Evolutionary conservation across 2,797 vertebrate genomes (phyloP).

Genomic region (Hapalemur alaotrensis): DNA sequence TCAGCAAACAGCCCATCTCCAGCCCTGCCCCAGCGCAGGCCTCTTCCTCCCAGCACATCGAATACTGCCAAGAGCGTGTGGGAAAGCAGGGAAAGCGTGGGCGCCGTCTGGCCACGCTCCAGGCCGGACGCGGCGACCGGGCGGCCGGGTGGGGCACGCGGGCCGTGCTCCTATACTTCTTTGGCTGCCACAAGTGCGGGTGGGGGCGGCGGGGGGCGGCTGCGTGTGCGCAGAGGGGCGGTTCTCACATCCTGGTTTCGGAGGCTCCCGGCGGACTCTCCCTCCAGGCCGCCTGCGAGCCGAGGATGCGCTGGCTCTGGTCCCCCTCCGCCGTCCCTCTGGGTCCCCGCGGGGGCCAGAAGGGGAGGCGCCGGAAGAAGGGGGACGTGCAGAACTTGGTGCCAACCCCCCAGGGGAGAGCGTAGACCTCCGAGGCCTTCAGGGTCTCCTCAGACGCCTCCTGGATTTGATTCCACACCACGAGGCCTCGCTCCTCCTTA

Average conservation of each 20-base stretch:
- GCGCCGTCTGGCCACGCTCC: too few species aligned
- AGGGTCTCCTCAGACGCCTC: conserved; percentile 79
- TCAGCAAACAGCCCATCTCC: neutral
- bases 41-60: neutral
- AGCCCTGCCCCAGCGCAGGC: neutral
- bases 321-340: neutral
- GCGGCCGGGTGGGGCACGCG: accelerated
- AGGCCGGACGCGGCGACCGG: neutral
- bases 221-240: neutral
- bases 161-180: accelerated
- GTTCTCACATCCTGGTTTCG: conserved; percentile 76
- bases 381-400: conserved; percentile 82
- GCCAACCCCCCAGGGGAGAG: conserved; percentile 92
- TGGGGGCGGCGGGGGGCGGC: neutral
- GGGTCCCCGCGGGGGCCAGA: conserved; percentile 86
- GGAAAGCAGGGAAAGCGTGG: neutral
- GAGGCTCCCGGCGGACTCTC: neutral
- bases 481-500: conserved; percentile 91
- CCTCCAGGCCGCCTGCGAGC: conserved; percentile 7
- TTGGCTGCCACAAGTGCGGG: accelerated
- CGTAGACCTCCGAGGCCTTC: conserved; percentile 88
- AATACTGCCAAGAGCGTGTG: accelerated
- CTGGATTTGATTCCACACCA: conserved; percentile 90
- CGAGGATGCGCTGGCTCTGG: neutral
- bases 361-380: conserved; percentile 88